Percentiles rank a stretch among this genome's conserved stretches.
Conservation (phyloP, 2,797 vertebrate genomes). For the Tenualosa thibaudeaui region DNA sequence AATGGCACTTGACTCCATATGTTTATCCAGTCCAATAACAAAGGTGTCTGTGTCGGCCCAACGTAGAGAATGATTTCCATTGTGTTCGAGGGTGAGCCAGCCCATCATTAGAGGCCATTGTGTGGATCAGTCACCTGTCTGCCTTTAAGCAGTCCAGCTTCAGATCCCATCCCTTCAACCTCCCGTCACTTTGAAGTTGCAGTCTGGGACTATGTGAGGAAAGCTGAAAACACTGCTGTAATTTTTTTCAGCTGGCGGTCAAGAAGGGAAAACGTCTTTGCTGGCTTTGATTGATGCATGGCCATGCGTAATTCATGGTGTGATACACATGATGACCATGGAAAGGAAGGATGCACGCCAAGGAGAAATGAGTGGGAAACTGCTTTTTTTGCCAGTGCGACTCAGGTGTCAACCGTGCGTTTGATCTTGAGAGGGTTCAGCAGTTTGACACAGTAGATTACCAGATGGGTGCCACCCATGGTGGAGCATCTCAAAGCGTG, state of each 20-base stretch:
- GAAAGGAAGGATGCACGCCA: conserved; percentile 23
- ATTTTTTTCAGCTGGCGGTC: conserved; percentile 30
- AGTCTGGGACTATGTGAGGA: not conserved
- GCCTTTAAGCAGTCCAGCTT: conserved; percentile 18
- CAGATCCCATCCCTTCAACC: conserved; percentile 7
- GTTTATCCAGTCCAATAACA: not conserved
- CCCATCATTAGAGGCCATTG: not conserved
- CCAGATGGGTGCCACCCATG: conserved; percentile 33
- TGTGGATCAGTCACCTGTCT: not conserved
- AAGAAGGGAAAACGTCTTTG: not conserved
- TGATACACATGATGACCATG: conserved; percentile 18
- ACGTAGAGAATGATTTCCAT: not conserved
- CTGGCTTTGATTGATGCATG: conserved; percentile 20
- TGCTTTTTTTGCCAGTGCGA: not conserved
- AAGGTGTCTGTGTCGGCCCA: conserved; percentile 6
- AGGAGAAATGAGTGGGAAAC: not conserved
- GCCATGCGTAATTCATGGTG: conserved; percentile 26
- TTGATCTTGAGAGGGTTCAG: conserved; percentile 25
- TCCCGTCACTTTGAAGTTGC: conserved; percentile 28
- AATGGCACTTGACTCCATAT: not conserved
- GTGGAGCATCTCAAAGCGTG: not conserved
- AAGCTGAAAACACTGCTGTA: not conserved
- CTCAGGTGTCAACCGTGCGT: conserved; percentile 3
- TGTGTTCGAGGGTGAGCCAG: not conserved
- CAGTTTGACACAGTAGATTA: conserved; percentile 23